Percentiles rank a stretch among this genome's conserved stretches.
Evolutionary conservation across 2,113 vertebrate genomes (phyloP).

Genomic region (Pterocles gutturalis): DNA sequence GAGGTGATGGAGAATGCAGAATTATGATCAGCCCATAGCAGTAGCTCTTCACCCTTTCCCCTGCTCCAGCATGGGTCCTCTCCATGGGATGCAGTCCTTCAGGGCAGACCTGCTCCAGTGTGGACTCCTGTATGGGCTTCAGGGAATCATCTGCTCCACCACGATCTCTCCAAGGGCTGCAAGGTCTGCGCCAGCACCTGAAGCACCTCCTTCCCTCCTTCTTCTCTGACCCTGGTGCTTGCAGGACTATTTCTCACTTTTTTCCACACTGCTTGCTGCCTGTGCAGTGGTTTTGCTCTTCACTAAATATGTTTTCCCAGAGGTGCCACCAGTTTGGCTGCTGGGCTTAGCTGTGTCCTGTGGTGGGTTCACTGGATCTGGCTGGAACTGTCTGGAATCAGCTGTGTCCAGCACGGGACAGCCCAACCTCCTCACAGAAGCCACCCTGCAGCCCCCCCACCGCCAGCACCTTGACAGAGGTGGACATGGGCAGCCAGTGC

Average conservation of each 20-base stretch:
- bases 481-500: fast-evolving
- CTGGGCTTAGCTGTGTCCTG: neutral
- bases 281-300: neutral
- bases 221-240: neutral
- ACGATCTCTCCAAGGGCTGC: neutral
- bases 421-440: too few relatives aligned
- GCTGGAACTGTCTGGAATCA: neutral
- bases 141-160: neutral
- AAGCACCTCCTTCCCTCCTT: neutral
- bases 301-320: neutral
- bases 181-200: neutral
- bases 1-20: fast-evolving
- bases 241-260: neutral
- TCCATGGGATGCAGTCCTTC: neutral
- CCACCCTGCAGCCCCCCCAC: neutral
- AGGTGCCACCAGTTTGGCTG: neutral
- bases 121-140: neutral
- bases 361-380: too few relatives aligned
- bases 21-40: neutral
- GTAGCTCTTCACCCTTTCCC: neutral
- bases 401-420: neutral
- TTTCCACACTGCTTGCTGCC: neutral
- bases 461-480: neutral
- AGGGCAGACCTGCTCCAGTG: neutral
- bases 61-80: neutral